A percentile compares a stretch with the other conserved stretches of the same genome.
These are phyloP conservation scores for Cydia strobilella DNA, from an alignment of 1,140 invertebrate genomes.

Conservation along the genomic window DNA sequence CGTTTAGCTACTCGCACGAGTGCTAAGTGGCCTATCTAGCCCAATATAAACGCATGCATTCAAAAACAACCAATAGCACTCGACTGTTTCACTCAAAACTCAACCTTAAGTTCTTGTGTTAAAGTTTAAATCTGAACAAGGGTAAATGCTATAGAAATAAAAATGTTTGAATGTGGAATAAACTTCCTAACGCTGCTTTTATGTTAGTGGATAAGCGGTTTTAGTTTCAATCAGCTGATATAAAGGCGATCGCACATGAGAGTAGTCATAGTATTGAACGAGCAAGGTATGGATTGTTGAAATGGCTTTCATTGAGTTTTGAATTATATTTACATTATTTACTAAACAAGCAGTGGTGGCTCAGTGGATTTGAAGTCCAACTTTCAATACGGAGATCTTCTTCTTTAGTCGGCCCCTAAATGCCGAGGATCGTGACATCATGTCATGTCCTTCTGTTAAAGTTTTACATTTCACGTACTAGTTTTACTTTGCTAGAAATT, in stretches of 20 bases:
- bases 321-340: too few relatives aligned
- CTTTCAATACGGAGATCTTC: too few relatives aligned
- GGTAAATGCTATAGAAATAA: neutral
- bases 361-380: too few relatives aligned
- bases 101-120: neutral
- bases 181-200: constrained; percentile 8
- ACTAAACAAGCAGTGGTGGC: too few relatives aligned
- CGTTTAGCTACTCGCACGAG: constrained; percentile 5
- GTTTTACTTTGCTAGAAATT: too few relatives aligned
- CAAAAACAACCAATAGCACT: neutral
- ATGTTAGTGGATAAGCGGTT: constrained; percentile 7
- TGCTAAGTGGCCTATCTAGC: constrained; percentile 13
- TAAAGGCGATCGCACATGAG: neutral
- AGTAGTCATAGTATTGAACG: neutral
- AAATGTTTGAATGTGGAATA: neutral
- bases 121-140: neutral
- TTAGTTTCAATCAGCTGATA: constrained; percentile 3
- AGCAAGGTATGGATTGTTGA: neutral
- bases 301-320: too few relatives aligned
- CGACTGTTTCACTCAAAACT: neutral
- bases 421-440: too few relatives aligned
- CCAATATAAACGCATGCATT: neutral
- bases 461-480: too few relatives aligned
- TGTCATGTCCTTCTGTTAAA: too few relatives aligned
- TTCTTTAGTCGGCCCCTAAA: too few relatives aligned